Evolutionary conservation across 2,113 vertebrate species (phyloP), one percentile per base, ranked within the genome.

Genomic region (Jaculus jaculus): DNA sequence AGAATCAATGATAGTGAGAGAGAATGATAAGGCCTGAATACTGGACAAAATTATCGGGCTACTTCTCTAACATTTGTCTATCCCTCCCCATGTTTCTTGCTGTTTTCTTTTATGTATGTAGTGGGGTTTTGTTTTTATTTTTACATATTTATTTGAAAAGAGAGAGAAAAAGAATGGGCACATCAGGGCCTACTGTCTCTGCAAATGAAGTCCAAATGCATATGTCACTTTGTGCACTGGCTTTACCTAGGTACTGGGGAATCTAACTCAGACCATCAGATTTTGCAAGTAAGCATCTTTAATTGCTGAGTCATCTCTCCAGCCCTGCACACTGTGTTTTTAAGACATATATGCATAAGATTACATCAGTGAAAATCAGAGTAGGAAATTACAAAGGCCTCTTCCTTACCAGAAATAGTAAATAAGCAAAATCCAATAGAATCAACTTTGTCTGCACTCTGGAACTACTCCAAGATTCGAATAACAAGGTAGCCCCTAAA

Each of bases 391-490:
- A 15, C 37, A 42, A 3, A 2, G 30, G 10, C 82, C 39, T 10
- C 17, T 37, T 88, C 63, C 42, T 73, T 68, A 39, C 63, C 11
- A 58, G 60, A 80, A 86, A 92, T 61, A 90, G 65, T 71, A 65
- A 83, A 63, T 37, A 28, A 66, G 30, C 71, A 66, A 47, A 42
- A 37, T 30, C 61, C n/a, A 54, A 63, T 68, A 72, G 68, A 84
- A 81, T 87, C 92, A 77, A 87, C 78, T 84, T 80, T 51, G 42
- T 72, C 61, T 72, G 39, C 75, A 94, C 34, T 51, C 74, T 83
- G 47, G 54, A 63, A 54, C 30, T 58, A 63, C 16, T 92, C 58
- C 30, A 87, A 74, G 26, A 23, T 74, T 74, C 89, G 18, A 79
- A n/a, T 30, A 83, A 91, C 23, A 39, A 86, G 23, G 37, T 73